Base-by-base conservation (phyloP, 2,888 invertebrate species). In the Caenorhabditis doughertyi region DNA sequence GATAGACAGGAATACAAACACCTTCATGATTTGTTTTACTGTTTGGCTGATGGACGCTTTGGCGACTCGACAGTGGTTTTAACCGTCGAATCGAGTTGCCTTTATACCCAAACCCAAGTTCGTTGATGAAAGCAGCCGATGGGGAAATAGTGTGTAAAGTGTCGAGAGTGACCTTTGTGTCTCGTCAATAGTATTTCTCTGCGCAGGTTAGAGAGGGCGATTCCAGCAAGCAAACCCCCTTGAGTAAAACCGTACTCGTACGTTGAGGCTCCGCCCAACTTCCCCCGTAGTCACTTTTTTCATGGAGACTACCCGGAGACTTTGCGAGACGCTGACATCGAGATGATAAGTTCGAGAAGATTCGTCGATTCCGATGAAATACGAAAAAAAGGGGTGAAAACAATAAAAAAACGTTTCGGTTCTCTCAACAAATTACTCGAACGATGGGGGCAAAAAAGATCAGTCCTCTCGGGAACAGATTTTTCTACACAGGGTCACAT, bases 1-100 rank as follows among this genome's bases (percentile, higher is more conserved):
- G 58, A 87, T 35, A 18, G 84, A 51, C 64, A 86, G 79, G 62
- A 85, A 70, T 68, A 87, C 68, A 51, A 83, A 79, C 32, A 82
- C 82, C 82, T 82, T 82, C 82, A 82, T 82, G 58, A 32, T 32
- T 71, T 49, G 16, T 74, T 68, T 42, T 70, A 25, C 42, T 70
- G 32, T 47, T 79, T 64, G 55, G 79, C 70, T 79, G 70, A 70
- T 70, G 70, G 76, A 68, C 67, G 68, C 67, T 60, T 5, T 47
- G 58, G 51, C 76, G 76, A 76, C 67, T 68, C 76, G 60, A 67
- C 76, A 76, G 76, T 76, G 76, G 35, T 56, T 58, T n/a, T 49
- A 29, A 68, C 51, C 51, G 55, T 13, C 55, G 25, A 16, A 44
- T 29, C 44, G 56, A 56, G 16, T 47, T 27, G 55, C 73, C 56